Evolutionary conservation across 1,140 invertebrate genomes (phyloP).

Genomic region (Brachionus paranguensis): DNA sequence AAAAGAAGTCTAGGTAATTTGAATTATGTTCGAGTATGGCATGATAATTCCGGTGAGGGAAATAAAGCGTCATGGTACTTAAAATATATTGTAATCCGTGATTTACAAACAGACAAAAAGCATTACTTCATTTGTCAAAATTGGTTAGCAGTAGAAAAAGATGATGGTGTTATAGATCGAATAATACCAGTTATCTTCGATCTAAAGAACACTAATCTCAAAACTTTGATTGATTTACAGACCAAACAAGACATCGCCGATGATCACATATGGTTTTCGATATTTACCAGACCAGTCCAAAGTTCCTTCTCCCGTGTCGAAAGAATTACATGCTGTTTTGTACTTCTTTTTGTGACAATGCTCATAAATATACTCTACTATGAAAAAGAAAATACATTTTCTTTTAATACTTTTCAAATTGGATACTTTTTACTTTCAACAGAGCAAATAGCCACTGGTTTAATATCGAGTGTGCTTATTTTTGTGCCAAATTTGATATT

Average conservation of each 20-base stretch:
- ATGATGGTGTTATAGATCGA: constrained; percentile 59
- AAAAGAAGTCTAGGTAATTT: constrained; percentile 56
- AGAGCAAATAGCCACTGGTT: constrained; percentile 50
- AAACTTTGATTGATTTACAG: constrained; percentile 56
- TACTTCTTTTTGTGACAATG: constrained; percentile 60
- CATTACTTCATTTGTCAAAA: constrained; percentile 58
- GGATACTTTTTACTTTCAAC: constrained; percentile 57
- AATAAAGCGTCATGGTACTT: constrained; percentile 59
- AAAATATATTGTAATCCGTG: constrained; percentile 57
- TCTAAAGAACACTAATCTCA: constrained; percentile 56
- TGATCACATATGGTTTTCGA: constrained; percentile 61
- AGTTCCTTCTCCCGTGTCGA: constrained; percentile 58
- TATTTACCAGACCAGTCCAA: constrained; percentile 58
- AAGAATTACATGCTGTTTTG: constrained; percentile 59
- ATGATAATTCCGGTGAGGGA: constrained; percentile 60
- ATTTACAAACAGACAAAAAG: constrained; percentile 59
- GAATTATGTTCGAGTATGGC: constrained; percentile 60
- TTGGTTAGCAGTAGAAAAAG: constrained; percentile 62
- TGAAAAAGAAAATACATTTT: constrained; percentile 44
- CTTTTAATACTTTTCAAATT: constrained; percentile 49
- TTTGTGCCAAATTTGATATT: constrained; percentile 12
- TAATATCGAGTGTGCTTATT: constrained; percentile 15
- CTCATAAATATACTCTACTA: constrained; percentile 62
- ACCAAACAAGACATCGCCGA: constrained; percentile 58
- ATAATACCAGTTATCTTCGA: constrained; percentile 59